A percentile compares a stretch with the other conserved stretches of the same genome.
Conservation (phyloP, 2,797 vertebrate species). For the Sebastolobus alascanus region DNA sequence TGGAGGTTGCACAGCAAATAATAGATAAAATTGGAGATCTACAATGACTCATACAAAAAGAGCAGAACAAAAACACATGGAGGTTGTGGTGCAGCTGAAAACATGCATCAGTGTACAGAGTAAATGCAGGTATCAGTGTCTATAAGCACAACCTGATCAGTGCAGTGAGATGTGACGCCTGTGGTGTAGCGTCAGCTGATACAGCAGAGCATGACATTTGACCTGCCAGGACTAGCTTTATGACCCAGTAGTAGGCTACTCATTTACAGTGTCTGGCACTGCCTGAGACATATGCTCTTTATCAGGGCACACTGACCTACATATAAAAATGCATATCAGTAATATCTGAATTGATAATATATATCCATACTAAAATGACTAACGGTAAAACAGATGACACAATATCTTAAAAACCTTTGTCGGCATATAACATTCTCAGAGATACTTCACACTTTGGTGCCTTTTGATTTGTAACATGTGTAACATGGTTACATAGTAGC, state of each 20-base stretch:
- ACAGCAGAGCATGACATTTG: slow-evolving; percentile 9
- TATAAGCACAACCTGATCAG: background rate
- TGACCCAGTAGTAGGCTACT: slow-evolving; percentile 39
- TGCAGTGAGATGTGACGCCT: background rate
- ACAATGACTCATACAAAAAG: background rate
- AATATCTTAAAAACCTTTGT: background rate
- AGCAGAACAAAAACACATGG: background rate
- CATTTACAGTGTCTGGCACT: slow-evolving; percentile 43
- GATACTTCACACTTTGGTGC: background rate
- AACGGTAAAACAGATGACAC: background rate
- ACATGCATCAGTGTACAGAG: background rate
- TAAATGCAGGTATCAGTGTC: slow-evolving; percentile 4
- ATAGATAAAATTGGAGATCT: background rate
- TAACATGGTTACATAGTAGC: background rate
- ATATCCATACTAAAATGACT: background rate
- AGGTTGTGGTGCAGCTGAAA: background rate
- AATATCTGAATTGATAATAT: slow-evolving; percentile 3
- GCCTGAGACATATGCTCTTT: background rate
- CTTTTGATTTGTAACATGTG: background rate
- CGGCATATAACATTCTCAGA: background rate
- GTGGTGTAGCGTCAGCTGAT: slow-evolving; percentile 1
- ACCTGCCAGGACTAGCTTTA: background rate
- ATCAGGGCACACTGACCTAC: slow-evolving; percentile 35
- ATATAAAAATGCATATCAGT: background rate
- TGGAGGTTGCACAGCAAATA: background rate